These are phyloP conservation scores for Taenioides sp. DNA, from an alignment of 2,797 vertebrate species.

Conservation along the genomic window DNA sequence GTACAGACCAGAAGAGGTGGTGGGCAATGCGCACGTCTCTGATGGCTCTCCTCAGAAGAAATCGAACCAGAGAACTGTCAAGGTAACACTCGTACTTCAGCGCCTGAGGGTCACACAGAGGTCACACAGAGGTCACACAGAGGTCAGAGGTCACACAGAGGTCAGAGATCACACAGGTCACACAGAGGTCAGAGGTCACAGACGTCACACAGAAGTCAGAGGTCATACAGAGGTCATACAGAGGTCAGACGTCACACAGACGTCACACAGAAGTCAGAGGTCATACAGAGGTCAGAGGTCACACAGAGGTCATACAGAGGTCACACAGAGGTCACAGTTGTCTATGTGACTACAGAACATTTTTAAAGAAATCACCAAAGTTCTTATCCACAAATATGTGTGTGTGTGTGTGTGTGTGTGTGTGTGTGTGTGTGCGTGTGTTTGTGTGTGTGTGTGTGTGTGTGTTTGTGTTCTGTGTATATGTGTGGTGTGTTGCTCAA, in stretches of 20 bases:
- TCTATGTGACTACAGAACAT: too few species aligned
- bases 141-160: not conserved
- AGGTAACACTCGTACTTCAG: constrained; percentile 97
- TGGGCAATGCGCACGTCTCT: constrained; percentile 90
- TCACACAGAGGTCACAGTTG: not conserved
- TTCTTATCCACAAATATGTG: too few species aligned
- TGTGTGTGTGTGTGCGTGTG: too few species aligned
- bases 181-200: too few species aligned
- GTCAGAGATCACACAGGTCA: too few species aligned
- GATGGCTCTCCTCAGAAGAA: constrained; percentile 90
- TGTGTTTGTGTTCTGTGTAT: too few species aligned
- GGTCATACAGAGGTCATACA: too few species aligned
- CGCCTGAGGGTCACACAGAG: constrained; percentile 73
- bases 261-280: not conserved
- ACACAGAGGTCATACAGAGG: not conserved
- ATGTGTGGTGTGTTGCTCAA: too few species aligned
- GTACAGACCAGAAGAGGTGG: constrained; percentile 91
- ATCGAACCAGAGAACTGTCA: constrained; percentile 92
- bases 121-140: not conserved
- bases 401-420: too few species aligned
- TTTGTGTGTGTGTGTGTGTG: too few species aligned
- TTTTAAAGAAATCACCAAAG: too few species aligned
- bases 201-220: not conserved
- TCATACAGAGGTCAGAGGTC: not conserved
- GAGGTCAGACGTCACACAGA: too few species aligned